Conservation (phyloP, 2,888 invertebrate genomes). For the Acleris literana region DNA sequence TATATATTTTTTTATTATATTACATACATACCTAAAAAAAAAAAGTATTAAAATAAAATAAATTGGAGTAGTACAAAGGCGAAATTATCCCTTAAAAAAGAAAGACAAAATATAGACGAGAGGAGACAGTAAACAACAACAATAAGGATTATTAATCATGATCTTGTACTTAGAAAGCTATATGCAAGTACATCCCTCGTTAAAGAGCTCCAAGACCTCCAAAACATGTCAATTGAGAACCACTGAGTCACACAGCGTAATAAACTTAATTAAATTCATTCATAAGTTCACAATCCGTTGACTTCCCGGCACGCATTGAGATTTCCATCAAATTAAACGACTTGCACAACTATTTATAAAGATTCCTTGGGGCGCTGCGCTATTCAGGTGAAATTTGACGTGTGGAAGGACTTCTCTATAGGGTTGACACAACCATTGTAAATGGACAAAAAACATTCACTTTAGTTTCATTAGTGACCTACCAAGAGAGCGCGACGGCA, state of each 20-base stretch:
- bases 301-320: slow-evolving; percentile 71
- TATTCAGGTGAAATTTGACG: slow-evolving; percentile 83
- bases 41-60: too few relatives aligned
- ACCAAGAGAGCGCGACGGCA: too few relatives aligned
- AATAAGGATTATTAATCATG: too few relatives aligned
- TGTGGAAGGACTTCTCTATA: slow-evolving; percentile 51
- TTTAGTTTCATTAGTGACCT: too few relatives aligned
- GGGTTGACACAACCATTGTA: not conserved
- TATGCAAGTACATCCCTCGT: not conserved
- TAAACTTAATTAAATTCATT: slow-evolving; percentile 71
- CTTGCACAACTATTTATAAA: slow-evolving; percentile 80
- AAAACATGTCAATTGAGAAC: slow-evolving; percentile 28
- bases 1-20: too few relatives aligned
- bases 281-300: slow-evolving; percentile 64
- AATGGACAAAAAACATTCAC: too few relatives aligned
- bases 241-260: slow-evolving; percentile 44
- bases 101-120: too few relatives aligned
- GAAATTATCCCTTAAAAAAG: too few relatives aligned
- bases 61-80: too few relatives aligned
- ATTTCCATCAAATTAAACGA: slow-evolving; percentile 81
- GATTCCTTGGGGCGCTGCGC: slow-evolving; percentile 66
- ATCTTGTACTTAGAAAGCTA: not conserved
- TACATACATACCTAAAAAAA: too few relatives aligned
- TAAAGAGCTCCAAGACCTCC: not conserved
- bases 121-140: too few relatives aligned